phyloP scores from a whole-genome alignment of 2,797 vertebrate species.

The Enteromius afrohamiltoni region DNA sequence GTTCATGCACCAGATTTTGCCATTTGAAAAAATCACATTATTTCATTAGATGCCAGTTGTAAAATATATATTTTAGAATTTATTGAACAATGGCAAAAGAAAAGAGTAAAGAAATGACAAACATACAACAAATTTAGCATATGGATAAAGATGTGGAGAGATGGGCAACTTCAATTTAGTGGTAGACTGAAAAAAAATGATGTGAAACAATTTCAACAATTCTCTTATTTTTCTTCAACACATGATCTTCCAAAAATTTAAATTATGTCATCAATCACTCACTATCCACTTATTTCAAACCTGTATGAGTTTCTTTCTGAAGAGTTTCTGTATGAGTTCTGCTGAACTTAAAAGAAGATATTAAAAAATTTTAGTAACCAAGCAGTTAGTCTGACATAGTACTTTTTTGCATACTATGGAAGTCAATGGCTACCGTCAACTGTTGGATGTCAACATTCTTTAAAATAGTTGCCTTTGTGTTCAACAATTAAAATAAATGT shows the following conservation, averaged over 20 bases:
- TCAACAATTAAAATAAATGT: background rate
- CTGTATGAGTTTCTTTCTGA: too few species aligned
- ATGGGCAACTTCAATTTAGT: background rate
- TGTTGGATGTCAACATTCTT: background rate
- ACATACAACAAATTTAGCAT: background rate
- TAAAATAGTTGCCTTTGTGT: background rate
- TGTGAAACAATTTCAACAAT: background rate
- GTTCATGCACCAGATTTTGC: background rate
- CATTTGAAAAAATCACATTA: conserved; percentile 2
- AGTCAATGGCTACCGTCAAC: background rate
- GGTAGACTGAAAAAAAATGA: background rate
- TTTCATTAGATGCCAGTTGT: background rate
- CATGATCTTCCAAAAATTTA: background rate
- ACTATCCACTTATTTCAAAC: background rate
- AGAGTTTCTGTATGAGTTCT: too few species aligned
- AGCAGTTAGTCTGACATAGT: background rate
- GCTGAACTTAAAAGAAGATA: background rate
- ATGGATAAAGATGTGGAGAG: background rate
- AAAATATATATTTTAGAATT: too few species aligned
- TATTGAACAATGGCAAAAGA: too few species aligned
- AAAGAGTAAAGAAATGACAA: background rate
- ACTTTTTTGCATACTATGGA: background rate
- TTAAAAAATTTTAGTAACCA: background rate
- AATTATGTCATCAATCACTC: background rate
- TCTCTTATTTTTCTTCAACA: background rate